These are phyloP conservation scores for Gastrophysa polygoni DNA, from an alignment of 2,888 invertebrate genomes.

Conservation along the genomic window DNA sequence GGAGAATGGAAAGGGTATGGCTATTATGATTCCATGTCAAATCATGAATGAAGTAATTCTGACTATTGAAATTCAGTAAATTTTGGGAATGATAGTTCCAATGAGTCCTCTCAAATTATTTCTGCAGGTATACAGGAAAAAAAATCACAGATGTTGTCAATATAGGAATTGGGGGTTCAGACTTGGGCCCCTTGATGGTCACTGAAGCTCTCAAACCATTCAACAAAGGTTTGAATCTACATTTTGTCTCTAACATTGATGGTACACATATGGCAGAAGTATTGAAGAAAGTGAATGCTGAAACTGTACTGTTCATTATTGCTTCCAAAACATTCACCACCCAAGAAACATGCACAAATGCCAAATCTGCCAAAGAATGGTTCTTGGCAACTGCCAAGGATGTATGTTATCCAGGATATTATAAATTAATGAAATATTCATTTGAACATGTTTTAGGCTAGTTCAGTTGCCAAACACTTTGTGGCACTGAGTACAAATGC, in stretches of 20 bases:
- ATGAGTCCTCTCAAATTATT: too few species aligned
- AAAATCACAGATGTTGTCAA: slow-evolving; percentile 96
- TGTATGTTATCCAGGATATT: slow-evolving; percentile 62
- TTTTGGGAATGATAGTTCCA: too few species aligned
- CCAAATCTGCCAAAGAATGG: slow-evolving; percentile 97
- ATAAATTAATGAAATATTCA: not conserved
- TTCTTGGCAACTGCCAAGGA: slow-evolving; percentile 84
- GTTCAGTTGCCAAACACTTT: slow-evolving; percentile 94
- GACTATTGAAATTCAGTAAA: too few species aligned
- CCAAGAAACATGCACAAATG: slow-evolving; percentile 99
- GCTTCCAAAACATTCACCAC: slow-evolving; percentile 99
- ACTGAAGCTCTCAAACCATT: slow-evolving; percentile 96
- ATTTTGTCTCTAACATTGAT: slow-evolving; percentile 99
- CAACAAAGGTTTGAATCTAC: slow-evolving; percentile 82
- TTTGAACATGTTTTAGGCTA: slow-evolving; percentile 60
- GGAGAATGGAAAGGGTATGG: slow-evolving; percentile 73
- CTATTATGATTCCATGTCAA: too few species aligned
- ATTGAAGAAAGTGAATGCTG: slow-evolving; percentile 85
- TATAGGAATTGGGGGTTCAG: slow-evolving; percentile 99
- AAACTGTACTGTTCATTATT: slow-evolving; percentile 96
- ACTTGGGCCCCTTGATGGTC: slow-evolving; percentile 98
- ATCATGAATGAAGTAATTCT: too few species aligned
- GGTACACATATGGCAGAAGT: slow-evolving; percentile 97
- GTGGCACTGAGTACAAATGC: slow-evolving; percentile 97
- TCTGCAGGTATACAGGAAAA: slow-evolving; percentile 88